Evolutionary conservation across 2,888 invertebrate genomes (phyloP), one percentile per base, ranked within the genome.

Genomic region (Himalopsyche anomala): DNA sequence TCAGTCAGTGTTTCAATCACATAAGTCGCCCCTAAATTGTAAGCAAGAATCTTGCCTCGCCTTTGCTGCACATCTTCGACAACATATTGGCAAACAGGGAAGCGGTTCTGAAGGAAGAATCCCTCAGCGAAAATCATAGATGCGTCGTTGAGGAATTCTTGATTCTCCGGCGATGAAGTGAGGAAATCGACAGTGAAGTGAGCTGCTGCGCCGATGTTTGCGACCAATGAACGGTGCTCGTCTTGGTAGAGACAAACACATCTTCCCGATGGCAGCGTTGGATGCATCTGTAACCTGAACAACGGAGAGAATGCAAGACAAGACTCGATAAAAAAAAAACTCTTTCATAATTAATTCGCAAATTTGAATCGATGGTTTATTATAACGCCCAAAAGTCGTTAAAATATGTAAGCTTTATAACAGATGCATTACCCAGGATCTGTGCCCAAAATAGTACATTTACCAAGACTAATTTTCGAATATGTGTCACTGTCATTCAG

Each of bases 11-110:
- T 89, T 55, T 91, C 89, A 80, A 93, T 92, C n/a, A 95, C 92
- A 89, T 94, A 95, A 0, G 91, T 90, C 1, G 93, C 94, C 89
- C 92, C 93, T 81, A 95, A 91, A 90, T 94, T 95, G 85, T 94
- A 91, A 1, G 92, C 92, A 85, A 94, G 90, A 9, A 91, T 85
- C 89, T 89, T 93, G 87, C 90, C 89, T 79, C 88, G 91, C 12
- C 90, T 89, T 9, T 90, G 89, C 80, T 93, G 91, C 86, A 91
- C 91, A 45, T 92, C 90, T 17, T 91, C 89, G 79, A 93, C 89
- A 51, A 94, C 90, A 89, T 92, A 91, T 62, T 91, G 89, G 8
- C 92, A 92, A 5, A 92, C 91, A 40, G 92, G 91, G 54, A 90
- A 90, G 40, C 94, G 91, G 40, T 94, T 91, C 0, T 94, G 92